phyloP scores from a whole-genome alignment of 1,140 invertebrate genomes.

The Bombus consobrinus region DNA sequence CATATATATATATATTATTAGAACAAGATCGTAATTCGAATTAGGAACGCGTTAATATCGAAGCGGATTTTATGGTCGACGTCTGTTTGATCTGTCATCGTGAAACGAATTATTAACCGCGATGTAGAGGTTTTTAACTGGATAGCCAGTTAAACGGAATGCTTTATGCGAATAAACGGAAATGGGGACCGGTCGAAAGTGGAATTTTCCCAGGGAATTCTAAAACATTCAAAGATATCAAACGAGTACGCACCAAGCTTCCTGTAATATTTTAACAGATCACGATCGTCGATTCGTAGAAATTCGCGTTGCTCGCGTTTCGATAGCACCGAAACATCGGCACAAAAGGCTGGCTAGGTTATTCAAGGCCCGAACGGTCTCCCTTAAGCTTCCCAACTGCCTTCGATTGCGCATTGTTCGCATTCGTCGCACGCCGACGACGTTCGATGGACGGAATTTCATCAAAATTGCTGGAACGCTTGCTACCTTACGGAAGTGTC shows the following conservation, averaged over 20 bases:
- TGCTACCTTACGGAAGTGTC: neutral
- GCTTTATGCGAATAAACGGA: neutral
- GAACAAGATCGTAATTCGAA: neutral
- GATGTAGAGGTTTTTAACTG: neutral
- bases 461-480: slow-evolving; percentile 19
- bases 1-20: too few relatives aligned
- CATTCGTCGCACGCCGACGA: neutral
- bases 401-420: slow-evolving; percentile 31
- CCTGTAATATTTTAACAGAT: neutral
- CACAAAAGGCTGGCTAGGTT: neutral
- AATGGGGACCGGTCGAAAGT: neutral
- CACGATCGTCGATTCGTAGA: neutral
- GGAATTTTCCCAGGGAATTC: neutral
- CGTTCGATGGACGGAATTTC: neutral
- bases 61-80: too few relatives aligned
- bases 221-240: neutral
- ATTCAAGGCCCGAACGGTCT: neutral
- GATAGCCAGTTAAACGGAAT: neutral
- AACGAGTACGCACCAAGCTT: neutral
- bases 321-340: neutral
- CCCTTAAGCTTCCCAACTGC: slow-evolving; percentile 15
- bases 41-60: neutral
- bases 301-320: neutral
- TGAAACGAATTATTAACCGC: slow-evolving; percentile 8
- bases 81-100: neutral